phyloP scores from a whole-genome alignment of 1,140 invertebrate species.

The Pararge aegeria region DNA sequence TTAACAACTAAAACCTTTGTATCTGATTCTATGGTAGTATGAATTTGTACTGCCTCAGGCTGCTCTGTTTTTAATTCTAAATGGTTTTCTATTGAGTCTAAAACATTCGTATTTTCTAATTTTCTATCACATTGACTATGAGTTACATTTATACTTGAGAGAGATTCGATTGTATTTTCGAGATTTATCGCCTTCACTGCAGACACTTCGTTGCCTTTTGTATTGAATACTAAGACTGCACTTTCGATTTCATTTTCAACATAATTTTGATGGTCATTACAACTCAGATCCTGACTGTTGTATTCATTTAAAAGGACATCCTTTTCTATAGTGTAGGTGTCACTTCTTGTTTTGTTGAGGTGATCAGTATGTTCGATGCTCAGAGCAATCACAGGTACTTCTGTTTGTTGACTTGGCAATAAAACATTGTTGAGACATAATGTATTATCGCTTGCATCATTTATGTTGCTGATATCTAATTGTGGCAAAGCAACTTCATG shows the following conservation, averaged over 20 bases:
- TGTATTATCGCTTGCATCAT: not conserved
- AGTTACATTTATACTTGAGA: constrained; percentile 8
- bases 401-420: not conserved
- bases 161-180: constrained; percentile 6
- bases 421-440: not conserved
- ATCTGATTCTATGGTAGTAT: constrained; percentile 14
- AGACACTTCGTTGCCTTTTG: not conserved
- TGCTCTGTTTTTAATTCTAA: constrained; percentile 19
- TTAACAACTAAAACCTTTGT: constrained; percentile 13
- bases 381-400: not conserved
- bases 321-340: not conserved
- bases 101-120: constrained; percentile 12
- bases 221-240: not conserved
- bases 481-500: not conserved
- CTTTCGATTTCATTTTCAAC: not conserved
- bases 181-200: not conserved
- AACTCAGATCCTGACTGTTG: not conserved
- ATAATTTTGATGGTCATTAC: not conserved
- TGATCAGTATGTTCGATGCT: not conserved
- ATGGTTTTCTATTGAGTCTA: not conserved
- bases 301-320: not conserved
- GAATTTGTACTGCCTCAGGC: constrained; percentile 43
- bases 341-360: not conserved
- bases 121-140: constrained; percentile 16
- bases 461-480: not conserved